phyloP scores from a whole-genome alignment of 2,113 vertebrate genomes.

The Alectura lathami region DNA sequence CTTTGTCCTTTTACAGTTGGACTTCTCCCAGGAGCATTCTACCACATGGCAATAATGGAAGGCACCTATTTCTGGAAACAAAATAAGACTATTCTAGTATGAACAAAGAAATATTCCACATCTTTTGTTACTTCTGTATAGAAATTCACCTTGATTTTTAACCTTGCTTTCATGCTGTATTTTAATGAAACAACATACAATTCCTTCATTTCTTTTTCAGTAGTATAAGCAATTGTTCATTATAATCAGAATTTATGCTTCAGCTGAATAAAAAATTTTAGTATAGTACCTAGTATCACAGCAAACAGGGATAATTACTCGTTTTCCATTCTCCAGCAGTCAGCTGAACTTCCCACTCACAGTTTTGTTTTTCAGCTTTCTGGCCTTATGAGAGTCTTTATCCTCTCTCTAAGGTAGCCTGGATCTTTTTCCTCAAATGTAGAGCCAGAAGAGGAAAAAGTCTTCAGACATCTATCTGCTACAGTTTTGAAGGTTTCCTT shows the following conservation, averaged over 20 bases:
- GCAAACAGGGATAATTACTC: not conserved
- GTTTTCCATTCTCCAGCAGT: not conserved
- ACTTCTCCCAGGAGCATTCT: not conserved
- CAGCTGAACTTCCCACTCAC: not conserved
- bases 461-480: not conserved
- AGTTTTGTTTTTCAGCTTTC: not conserved
- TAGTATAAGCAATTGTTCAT: not conserved
- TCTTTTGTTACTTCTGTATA: not conserved
- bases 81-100: not conserved
- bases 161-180: not conserved
- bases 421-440: not conserved
- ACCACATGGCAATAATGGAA: not conserved
- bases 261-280: not conserved
- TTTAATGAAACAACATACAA: not conserved
- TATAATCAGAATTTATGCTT: slow-evolving; percentile 19
- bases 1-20: not conserved
- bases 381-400: not conserved
- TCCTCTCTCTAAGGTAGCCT: not conserved
- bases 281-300: not conserved
- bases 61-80: not conserved
- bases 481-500: not conserved
- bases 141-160: not conserved
- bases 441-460: not conserved
- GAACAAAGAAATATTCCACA: not conserved
- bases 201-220: not conserved